Evolutionary conservation across 2,113 vertebrate genomes (phyloP).

Genomic region (Copsychus sechellarum): DNA sequence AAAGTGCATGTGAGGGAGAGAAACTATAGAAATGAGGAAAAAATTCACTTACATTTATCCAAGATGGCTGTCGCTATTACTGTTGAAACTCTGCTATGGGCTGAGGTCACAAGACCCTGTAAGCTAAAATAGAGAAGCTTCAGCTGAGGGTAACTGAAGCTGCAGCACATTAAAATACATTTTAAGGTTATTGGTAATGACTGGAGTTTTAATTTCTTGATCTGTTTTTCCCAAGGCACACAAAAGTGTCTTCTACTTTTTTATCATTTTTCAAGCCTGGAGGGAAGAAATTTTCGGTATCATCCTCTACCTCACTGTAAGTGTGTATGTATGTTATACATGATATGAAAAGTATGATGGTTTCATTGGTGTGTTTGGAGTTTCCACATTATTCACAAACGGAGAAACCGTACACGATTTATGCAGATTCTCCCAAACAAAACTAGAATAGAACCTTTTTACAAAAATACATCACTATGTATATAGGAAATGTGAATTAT

Average conservation of each 20-base stretch:
- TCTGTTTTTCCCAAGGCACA: background rate
- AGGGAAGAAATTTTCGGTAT: background rate
- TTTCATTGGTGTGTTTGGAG: background rate
- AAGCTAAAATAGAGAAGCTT: slow-evolving; percentile 67
- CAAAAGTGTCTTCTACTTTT: background rate
- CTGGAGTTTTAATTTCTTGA: slow-evolving; percentile 29
- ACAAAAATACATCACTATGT: background rate
- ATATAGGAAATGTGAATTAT: background rate
- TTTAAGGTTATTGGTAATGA: slow-evolving; percentile 55
- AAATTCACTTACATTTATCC: slow-evolving; percentile 68
- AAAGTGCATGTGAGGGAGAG: slow-evolving; percentile 58
- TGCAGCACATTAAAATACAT: slow-evolving; percentile 63
- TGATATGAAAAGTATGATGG: background rate
- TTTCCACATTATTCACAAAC: background rate
- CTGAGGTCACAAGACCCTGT: slow-evolving; percentile 68
- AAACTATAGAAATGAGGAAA: slow-evolving; percentile 68
- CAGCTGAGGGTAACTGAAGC: slow-evolving; percentile 66
- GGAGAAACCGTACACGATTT: background rate
- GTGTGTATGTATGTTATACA: background rate
- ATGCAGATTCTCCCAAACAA: background rate
- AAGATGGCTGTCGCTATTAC: slow-evolving; percentile 57
- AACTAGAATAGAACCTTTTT: background rate
- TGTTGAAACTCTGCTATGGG: slow-evolving; percentile 67
- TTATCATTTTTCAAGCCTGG: slow-evolving; percentile 13
- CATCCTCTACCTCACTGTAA: background rate